phyloP scores from a whole-genome alignment of 2,888 invertebrate genomes.

The Dicycla oo region DNA sequence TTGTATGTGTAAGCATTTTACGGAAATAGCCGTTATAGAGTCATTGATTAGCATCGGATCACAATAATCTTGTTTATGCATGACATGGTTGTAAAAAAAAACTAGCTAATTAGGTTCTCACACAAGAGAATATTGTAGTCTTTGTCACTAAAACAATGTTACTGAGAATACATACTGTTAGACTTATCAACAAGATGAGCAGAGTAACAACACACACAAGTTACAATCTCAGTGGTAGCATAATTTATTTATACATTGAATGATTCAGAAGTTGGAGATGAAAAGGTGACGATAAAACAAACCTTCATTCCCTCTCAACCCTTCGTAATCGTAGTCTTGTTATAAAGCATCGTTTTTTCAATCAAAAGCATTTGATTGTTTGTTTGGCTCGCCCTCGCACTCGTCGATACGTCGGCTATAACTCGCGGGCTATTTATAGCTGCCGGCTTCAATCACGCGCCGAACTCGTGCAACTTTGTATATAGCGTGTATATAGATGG shows the following conservation, averaged over 20 bases:
- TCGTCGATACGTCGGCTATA: conserved; percentile 72
- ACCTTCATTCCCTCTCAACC: conserved; percentile 1
- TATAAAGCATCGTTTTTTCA: conserved; percentile 44
- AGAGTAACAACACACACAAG: too few species aligned
- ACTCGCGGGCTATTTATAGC: conserved; percentile 71
- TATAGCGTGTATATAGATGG: conserved; percentile 55
- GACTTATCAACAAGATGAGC: not conserved
- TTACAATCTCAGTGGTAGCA: not conserved
- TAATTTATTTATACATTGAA: too few species aligned
- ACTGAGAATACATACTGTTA: not conserved
- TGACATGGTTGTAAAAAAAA: conserved; percentile 23
- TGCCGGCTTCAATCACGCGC: conserved; percentile 68
- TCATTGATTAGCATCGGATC: conserved; percentile 21
- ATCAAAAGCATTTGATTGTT: conserved; percentile 72
- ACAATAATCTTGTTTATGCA: conserved; percentile 20
- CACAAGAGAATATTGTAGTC: not conserved
- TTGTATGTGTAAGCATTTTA: conserved; percentile 20
- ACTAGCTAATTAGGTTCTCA: conserved; percentile 23
- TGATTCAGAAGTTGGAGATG: not conserved
- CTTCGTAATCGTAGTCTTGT: conserved; percentile 1
- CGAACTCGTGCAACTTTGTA: conserved; percentile 68
- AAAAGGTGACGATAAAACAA: not conserved
- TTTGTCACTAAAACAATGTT: conserved; percentile 17
- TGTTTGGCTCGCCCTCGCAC: conserved; percentile 80
- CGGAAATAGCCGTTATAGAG: conserved; percentile 20